Evolutionary conservation across 2,888 invertebrate species (phyloP), one percentile per base, ranked within the genome.

Genomic region (Petrolisthes cinctipes): DNA sequence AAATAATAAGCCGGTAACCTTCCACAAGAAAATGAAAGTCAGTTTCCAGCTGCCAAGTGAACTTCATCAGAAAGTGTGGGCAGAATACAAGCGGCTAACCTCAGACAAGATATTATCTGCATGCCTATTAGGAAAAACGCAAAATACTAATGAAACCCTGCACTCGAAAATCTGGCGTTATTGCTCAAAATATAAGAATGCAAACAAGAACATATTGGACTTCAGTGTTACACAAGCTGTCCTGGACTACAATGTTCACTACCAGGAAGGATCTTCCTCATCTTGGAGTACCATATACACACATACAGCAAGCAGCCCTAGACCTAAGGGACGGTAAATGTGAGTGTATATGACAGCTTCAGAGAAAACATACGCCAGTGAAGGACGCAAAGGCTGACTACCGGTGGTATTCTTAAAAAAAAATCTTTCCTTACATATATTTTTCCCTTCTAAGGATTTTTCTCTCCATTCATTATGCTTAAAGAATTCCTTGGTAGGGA

Each of bases 71-170:
- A 9, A 17, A 6, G 82, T 66, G 11, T 71, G 23, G 23, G 82
- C 11, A n/a, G 82, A 82, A 71, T 82, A 82, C 53, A 82, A 71
- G 57, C n/a, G 71, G 4, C 71, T 82, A 53, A 83, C 83, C 54
- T 51, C 53, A 6, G 54, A 68, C 53, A 83, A 68, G 20, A 0
- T 83, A 17, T 20, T 68, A 20, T 51, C 68, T 20, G 83, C 71
- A 6, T 71, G 83, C 9, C 17, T 83, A 17, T 53, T 71, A 57
- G 83, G 83, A n/a, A 81, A 79, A 53, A 81, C 81, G 2, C 81
- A 81, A 81, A 81, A 81, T 23, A 7, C 61, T 14, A 61, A 61
- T 61, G 61, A 61, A 61, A 7, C 7, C 14, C 9, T 14, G 4
- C 23, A 53, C 14, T 20, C 23, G 14, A 23, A 4, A 20, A n/a